Evolutionary conservation across 2,888 invertebrate genomes (phyloP).

Genomic region (Lysandra bellargus): DNA sequence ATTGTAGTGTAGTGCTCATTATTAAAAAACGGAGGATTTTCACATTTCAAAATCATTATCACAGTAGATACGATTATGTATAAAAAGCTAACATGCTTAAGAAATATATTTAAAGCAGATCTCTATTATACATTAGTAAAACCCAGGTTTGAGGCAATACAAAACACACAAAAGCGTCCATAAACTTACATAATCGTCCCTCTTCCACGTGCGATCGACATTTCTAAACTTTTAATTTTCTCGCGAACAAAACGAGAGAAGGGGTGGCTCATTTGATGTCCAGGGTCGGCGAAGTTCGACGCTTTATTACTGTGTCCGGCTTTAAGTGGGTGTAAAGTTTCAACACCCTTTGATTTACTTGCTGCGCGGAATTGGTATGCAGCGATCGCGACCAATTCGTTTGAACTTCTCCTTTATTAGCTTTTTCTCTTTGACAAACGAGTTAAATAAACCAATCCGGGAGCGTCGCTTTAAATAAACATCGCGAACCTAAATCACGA

Average conservation of each 20-base stretch:
- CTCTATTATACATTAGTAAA: neutral
- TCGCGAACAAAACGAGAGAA: constrained; percentile 67
- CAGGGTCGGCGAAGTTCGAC: constrained; percentile 77
- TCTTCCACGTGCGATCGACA: constrained; percentile 50
- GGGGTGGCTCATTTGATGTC: constrained; percentile 77
- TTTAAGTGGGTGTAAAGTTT: constrained; percentile 81
- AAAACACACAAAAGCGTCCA: neutral
- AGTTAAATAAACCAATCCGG: constrained; percentile 41
- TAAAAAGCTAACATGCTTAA: neutral
- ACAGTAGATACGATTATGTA: neutral
- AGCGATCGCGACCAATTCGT: constrained; percentile 62
- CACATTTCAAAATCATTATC: neutral
- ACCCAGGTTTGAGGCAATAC: neutral
- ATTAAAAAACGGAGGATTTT: neutral
- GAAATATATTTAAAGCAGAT: neutral
- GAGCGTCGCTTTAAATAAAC: constrained; percentile 13
- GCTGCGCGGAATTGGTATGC: constrained; percentile 69
- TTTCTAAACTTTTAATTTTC: constrained; percentile 74
- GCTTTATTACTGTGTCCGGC: constrained; percentile 81
- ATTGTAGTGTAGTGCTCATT: neutral
- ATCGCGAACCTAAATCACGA: constrained; percentile 36
- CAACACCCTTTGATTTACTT: constrained; percentile 81
- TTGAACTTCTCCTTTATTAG: constrained; percentile 49
- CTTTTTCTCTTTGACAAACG: constrained; percentile 32
- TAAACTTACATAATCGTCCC: constrained; percentile 41